A percentile compares a stretch with the other conserved stretches of the same genome.
These are phyloP conservation scores for Resseliella maxima DNA, from an alignment of 2,888 invertebrate genomes.

Conservation along the genomic window DNA sequence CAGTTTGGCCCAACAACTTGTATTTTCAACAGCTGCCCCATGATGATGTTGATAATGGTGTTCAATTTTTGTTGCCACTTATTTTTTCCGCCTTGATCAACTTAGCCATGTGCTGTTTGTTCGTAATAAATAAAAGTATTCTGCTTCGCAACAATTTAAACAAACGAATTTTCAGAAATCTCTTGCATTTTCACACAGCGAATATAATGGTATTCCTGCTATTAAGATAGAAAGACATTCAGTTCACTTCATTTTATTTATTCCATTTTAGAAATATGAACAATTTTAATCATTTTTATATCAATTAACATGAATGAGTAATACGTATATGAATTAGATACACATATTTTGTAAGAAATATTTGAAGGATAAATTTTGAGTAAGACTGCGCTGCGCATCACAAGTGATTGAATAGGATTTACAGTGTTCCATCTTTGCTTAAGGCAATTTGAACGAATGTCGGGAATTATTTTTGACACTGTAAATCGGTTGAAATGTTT, in stretches of 20 bases:
- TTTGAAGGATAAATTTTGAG: not conserved
- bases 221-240: not conserved
- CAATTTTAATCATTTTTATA: not conserved
- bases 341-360: not conserved
- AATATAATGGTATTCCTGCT: not conserved
- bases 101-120: constrained; percentile 8
- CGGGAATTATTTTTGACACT: constrained; percentile 40
- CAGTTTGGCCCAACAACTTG: not conserved
- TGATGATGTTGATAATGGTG: not conserved
- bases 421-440: not conserved
- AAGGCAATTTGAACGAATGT: constrained; percentile 38
- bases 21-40: not conserved
- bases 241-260: no score
- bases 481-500: not conserved
- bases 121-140: constrained; percentile 6
- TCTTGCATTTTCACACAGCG: not conserved
- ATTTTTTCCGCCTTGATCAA: not conserved
- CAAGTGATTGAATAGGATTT: constrained; percentile 31
- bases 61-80: not conserved
- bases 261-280: no score
- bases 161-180: not conserved
- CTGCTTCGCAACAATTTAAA: not conserved
- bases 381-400: not conserved
- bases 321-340: no score
- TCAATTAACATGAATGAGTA: constrained; percentile 22